Conservation (phyloP, 1,140 invertebrate genomes). For the Hypothenemus hampei region DNA sequence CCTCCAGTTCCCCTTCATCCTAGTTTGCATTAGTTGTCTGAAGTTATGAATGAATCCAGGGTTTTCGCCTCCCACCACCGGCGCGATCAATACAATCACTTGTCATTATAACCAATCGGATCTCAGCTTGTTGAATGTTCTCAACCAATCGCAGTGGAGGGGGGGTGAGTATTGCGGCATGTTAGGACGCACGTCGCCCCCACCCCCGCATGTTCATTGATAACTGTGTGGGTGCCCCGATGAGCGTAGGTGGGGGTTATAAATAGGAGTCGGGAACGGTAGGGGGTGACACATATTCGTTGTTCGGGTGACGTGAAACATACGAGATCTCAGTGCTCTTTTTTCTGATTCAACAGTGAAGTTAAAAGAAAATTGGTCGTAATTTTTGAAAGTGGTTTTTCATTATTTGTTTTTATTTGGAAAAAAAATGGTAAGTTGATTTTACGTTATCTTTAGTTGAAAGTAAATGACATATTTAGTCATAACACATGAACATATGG, state of each 20-base stretch:
- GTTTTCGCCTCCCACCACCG: conserved; percentile 13
- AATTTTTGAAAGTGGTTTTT: neutral
- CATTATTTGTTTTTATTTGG: no score
- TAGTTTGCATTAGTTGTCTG: no score
- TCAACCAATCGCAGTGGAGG: conserved; percentile 29
- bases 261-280: conserved; percentile 45
- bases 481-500: no score
- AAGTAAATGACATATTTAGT: neutral
- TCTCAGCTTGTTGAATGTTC: conserved; percentile 35
- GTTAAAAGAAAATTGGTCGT: neutral
- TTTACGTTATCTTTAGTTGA: neutral
- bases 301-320: neutral
- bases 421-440: neutral
- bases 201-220: conserved; percentile 51
- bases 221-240: conserved; percentile 53
- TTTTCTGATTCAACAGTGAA: neutral
- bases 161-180: conserved; percentile 29
- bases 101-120: conserved; percentile 29
- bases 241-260: conserved; percentile 47
- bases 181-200: conserved; percentile 27
- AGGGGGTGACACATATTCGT: conserved; percentile 34
- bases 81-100: conserved; percentile 35
- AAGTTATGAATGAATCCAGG: no score
- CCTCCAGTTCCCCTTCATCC: neutral
- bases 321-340: neutral